phyloP scores from a whole-genome alignment of 2,797 vertebrate species.

The Trichosurus vulpecula region DNA sequence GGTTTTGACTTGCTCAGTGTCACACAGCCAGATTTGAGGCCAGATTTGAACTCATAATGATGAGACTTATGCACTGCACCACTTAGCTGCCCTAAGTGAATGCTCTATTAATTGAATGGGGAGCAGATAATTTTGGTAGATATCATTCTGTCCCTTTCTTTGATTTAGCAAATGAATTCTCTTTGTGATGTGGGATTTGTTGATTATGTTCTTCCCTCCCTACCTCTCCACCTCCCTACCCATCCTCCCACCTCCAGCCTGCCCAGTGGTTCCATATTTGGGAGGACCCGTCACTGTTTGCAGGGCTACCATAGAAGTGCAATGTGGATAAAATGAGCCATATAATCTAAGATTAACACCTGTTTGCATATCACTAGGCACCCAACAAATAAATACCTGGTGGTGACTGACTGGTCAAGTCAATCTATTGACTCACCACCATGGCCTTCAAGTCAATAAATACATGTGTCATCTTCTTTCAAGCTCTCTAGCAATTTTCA shows the following conservation, averaged over 20 bases:
- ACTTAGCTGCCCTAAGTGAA: not conserved
- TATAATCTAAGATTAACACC: not conserved
- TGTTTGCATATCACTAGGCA: not conserved
- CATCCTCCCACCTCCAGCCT: not conserved
- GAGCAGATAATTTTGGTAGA: not conserved
- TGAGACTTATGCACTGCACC: conserved; percentile 28
- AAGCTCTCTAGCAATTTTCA: not conserved
- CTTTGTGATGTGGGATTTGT: not conserved
- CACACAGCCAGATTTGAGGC: not conserved
- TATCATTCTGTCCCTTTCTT: not conserved
- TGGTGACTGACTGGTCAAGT: conserved; percentile 1
- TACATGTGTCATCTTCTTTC: not conserved
- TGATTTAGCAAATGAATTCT: not conserved
- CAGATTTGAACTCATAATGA: not conserved
- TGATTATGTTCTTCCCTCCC: not conserved
- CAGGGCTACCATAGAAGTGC: not conserved
- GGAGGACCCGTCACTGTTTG: not conserved
- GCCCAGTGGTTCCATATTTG: not conserved
- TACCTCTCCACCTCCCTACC: not conserved
- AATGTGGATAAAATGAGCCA: conserved; percentile 16
- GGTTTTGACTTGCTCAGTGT: not conserved
- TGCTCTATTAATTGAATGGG: not conserved
- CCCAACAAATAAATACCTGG: not conserved
- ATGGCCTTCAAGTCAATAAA: not conserved
- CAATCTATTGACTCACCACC: not conserved